These are phyloP conservation scores for Pionites leucogaster DNA, from an alignment of 2,113 vertebrate species.

Conservation along the genomic window DNA sequence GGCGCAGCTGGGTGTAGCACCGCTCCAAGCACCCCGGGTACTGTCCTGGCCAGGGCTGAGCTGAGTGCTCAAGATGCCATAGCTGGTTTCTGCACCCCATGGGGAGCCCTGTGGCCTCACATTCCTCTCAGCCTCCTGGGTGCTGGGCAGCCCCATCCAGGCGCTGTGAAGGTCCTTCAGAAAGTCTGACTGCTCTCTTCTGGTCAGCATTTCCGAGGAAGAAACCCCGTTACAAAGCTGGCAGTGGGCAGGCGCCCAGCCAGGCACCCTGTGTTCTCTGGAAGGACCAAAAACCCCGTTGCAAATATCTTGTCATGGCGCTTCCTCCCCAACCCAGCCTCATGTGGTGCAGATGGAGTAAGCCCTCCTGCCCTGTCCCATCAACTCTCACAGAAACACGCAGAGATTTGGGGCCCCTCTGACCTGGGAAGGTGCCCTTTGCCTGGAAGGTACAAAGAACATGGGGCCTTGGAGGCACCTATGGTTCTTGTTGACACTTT, in stretches of 20 bases:
- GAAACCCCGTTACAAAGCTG: background rate
- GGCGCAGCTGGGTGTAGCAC: background rate
- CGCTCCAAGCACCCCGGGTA: background rate
- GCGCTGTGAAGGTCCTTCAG: background rate
- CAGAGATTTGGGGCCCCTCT: background rate
- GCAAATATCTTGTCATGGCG: background rate
- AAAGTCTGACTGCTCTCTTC: background rate
- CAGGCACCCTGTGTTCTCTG: background rate
- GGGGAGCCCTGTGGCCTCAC: background rate
- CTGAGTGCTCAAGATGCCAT: accelerated
- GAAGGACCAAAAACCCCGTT: background rate
- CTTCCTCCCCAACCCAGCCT: background rate
- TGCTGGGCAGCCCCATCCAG: background rate
- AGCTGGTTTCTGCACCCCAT: accelerated
- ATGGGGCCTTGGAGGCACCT: background rate
- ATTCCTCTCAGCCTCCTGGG: background rate
- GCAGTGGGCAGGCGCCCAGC: accelerated
- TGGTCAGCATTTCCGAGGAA: background rate
- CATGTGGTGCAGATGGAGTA: background rate
- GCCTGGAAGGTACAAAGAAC: background rate
- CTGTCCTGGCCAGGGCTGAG: background rate
- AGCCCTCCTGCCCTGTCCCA: background rate
- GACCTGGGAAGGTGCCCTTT: background rate
- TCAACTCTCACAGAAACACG: background rate
- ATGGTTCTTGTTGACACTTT: background rate